Conservation (phyloP, 2,113 vertebrate genomes). For the Solenodon paradoxus region DNA sequence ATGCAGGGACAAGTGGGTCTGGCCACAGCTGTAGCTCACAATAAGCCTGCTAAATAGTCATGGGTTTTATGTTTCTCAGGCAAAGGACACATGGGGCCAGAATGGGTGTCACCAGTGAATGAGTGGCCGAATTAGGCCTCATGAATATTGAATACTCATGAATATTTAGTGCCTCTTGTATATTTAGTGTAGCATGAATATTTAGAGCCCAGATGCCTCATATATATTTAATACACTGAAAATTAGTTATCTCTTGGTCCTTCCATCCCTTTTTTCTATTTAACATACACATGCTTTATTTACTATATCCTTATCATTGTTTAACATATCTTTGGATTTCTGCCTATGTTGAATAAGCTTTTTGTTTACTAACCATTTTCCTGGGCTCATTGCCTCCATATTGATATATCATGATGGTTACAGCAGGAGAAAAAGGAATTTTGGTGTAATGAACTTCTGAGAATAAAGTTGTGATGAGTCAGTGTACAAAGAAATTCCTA, state of each 20-base stretch:
- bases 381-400: not conserved
- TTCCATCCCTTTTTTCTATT: conserved; percentile 30
- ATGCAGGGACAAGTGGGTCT: not conserved
- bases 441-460: too few species aligned
- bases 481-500: not conserved
- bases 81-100: not conserved
- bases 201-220: conserved; percentile 57
- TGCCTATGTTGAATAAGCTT: not conserved
- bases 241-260: conserved; percentile 23
- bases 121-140: conserved; percentile 25
- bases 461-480: not conserved
- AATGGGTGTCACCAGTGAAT: conserved; percentile 32
- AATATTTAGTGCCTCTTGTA: conserved; percentile 62
- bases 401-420: not conserved
- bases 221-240: conserved; percentile 53
- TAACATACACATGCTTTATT: not conserved
- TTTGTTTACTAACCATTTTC: not conserved
- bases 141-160: conserved; percentile 57
- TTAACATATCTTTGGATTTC: conserved; percentile 33
- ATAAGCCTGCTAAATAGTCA: not conserved
- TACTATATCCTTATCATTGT: not conserved
- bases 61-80: conserved; percentile 47
- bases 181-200: conserved; percentile 61
- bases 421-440: not conserved
- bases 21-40: conserved; percentile 2